A percentile compares a stretch with the other conserved stretches of the same genome.
Conservation (phyloP, 2,888 invertebrate genomes). For the Pocota personata region DNA sequence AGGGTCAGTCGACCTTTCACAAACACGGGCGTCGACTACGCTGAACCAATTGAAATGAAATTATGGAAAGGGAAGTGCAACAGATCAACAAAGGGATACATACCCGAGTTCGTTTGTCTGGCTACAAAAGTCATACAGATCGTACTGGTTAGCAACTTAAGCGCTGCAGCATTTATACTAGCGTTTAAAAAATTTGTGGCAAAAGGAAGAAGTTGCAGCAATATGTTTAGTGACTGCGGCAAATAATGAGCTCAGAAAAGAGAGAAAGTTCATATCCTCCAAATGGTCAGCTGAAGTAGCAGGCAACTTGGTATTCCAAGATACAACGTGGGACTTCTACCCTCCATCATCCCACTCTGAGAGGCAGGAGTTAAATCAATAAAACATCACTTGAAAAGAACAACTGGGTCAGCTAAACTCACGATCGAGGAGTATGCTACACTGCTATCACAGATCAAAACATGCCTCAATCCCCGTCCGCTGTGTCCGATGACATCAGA, state of each 20-base stretch:
- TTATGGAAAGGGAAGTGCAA: neutral
- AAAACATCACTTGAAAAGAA: conserved; percentile 34
- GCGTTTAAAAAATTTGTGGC: neutral
- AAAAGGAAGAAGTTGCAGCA: neutral
- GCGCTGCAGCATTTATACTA: neutral
- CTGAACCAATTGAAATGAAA: neutral
- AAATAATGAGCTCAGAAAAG: no score
- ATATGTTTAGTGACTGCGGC: conserved; percentile 20
- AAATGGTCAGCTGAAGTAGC: conserved; percentile 15
- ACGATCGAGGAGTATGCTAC: neutral
- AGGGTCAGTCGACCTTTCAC: neutral
- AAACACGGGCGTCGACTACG: neutral
- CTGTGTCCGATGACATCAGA: no score
- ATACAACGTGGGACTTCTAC: conserved; percentile 1
- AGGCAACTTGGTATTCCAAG: neutral
- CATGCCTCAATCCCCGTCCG: no score
- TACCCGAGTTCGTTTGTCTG: neutral
- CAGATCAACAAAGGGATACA: neutral
- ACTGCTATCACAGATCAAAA: neutral
- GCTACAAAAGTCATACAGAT: neutral
- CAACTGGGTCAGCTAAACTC: neutral
- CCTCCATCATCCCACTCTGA: conserved; percentile 1
- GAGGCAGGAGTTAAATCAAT: conserved; percentile 11
- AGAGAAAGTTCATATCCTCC: neutral
- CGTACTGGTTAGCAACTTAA: no score